These are phyloP conservation scores for Ceuthmochares aereus DNA, from an alignment of 2,113 vertebrate species.

Conservation along the genomic window DNA sequence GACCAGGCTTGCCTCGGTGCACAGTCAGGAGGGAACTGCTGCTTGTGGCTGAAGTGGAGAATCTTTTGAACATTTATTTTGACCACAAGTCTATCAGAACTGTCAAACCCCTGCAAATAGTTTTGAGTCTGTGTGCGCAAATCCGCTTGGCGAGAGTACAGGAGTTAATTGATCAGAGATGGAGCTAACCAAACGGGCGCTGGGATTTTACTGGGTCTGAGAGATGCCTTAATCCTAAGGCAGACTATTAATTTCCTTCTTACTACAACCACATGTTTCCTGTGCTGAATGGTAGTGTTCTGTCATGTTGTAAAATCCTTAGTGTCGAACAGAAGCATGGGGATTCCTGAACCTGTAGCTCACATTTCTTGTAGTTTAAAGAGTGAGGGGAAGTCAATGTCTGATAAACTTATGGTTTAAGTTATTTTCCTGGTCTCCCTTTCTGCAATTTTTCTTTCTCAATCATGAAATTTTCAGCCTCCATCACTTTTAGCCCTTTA, in stretches of 20 bases:
- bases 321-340: background rate
- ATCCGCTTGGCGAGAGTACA: background rate
- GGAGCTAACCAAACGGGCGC: background rate
- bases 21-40: background rate
- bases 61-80: background rate
- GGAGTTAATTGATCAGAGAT: background rate
- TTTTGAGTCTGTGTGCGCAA: background rate
- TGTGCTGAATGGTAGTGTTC: background rate
- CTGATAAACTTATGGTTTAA: background rate
- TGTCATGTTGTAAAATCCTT: background rate
- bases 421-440: background rate
- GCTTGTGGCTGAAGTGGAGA: background rate
- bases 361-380: background rate
- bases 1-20: background rate
- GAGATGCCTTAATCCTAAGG: background rate
- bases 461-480: background rate
- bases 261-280: background rate
- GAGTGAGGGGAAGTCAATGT: background rate
- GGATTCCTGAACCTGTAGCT: background rate
- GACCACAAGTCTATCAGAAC: background rate
- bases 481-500: background rate
- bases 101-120: background rate
- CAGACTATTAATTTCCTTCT: constrained; percentile 17
- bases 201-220: background rate
- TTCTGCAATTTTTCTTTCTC: background rate